phyloP scores from a whole-genome alignment of 2,888 invertebrate species.

The Melieria picta region DNA sequence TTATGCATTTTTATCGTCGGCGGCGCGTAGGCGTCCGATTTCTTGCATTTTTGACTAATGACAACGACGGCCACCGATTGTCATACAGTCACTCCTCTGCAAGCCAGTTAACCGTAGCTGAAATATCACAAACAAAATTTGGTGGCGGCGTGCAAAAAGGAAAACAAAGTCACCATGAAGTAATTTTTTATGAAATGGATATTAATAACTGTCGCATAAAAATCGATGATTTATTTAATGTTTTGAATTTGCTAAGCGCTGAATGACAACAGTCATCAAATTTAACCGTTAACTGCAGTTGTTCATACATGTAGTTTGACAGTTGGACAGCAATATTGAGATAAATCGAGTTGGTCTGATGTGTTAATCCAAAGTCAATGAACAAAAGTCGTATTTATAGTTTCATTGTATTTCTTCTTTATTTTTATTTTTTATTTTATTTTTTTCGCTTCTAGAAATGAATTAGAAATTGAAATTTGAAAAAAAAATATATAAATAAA shows the following conservation, averaged over 20 bases:
- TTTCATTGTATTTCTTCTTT: no score
- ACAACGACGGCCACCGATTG: conserved; percentile 30
- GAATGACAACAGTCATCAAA: background rate
- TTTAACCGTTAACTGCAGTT: background rate
- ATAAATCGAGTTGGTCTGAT: no score
- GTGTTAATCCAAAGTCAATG: no score
- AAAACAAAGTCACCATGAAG: conserved; percentile 11
- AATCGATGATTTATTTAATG: conserved; percentile 13
- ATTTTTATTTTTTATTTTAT: no score
- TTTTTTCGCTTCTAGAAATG: no score
- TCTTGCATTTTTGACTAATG: conserved; percentile 43
- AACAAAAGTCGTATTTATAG: no score
- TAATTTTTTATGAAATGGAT: conserved; percentile 20
- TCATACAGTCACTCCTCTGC: conserved; percentile 56
- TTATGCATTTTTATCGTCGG: conserved; percentile 24
- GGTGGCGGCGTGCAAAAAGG: conserved; percentile 19
- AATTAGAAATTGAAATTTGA: no score
- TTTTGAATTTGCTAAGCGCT: no score
- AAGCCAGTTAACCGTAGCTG: conserved; percentile 32
- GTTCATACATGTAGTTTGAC: no score
- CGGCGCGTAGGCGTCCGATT: conserved; percentile 24
- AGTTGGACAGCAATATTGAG: no score
- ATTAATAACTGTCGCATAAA: conserved; percentile 32
- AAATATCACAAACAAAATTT: conserved; percentile 24
- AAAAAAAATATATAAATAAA: no score